Evolutionary conservation across 2,797 vertebrate genomes (phyloP), one percentile per base, ranked within the genome.

Genomic region (Clarias platycephalus): DNA sequence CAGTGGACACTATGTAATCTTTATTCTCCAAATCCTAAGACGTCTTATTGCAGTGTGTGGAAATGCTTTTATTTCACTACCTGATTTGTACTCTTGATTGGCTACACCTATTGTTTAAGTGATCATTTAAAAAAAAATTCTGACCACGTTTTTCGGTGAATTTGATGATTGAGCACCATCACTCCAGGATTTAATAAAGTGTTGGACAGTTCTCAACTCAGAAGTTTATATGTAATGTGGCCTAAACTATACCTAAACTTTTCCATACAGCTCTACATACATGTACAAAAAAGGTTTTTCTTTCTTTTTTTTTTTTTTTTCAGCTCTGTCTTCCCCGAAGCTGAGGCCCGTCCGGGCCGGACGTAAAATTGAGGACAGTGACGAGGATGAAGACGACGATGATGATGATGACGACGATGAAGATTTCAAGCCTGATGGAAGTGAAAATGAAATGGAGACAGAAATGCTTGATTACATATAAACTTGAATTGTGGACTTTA

Each of bases 371-470:
- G 91, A 67, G 92, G 87, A 90, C 93, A 0, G 93, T 88, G 0
- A 95, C 93, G 66, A 95, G 91, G 40, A 86, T 1, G 96, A 91
- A 37, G 96, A 95, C 0, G 93, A 94, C 0, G 80, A 71, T 0
- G 80, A 71, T 0, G 95, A 96, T 0, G 95, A 96, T 0, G 95
- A 96, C 0, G 96, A 97, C 0, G 96, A 97, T 0, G 97, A 97
- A n/a, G 97, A 97, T 1, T 98, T 96, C 90, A 96, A 96, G 86
- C 95, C 97, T 0, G 98, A 98, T 4, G 97, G 96, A 77, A 99
- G 98, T 15, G 97, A 98, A 89, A 99, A 99, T 34, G 97, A 99
- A 92, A 99, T 99, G 98, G 97, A 98, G 92, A 98, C 97, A 0
- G 98, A 99, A 91, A 97, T 99, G 60, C 91, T 99, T 80, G 97